phyloP scores from a whole-genome alignment of 2,113 vertebrate species.

The Clupea harengus region DNA sequence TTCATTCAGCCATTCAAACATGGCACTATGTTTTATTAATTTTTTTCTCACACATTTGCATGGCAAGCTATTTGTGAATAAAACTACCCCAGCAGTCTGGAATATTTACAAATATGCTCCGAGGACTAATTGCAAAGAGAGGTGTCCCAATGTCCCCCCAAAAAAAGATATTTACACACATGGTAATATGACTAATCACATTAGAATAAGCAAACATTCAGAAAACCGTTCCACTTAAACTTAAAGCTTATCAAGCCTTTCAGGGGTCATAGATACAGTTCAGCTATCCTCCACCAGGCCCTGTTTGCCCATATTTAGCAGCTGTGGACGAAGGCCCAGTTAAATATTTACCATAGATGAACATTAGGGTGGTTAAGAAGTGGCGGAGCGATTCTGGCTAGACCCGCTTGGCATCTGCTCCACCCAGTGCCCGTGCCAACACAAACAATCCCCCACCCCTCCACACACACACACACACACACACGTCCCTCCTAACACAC shows the following conservation, averaged over 20 bases:
- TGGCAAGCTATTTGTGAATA: background rate
- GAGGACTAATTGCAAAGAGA: background rate
- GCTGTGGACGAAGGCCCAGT: conserved; percentile 35
- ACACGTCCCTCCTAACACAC: background rate
- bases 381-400: background rate
- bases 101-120: conserved; percentile 1
- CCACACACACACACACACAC: background rate
- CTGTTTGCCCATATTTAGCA: conserved; percentile 2
- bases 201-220: background rate
- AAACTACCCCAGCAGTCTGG: background rate
- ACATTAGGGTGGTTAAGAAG: conserved; percentile 23
- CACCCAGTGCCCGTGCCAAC: background rate
- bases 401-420: background rate
- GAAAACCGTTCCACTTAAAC: background rate
- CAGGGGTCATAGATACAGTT: background rate
- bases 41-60: conserved; percentile 3
- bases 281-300: background rate
- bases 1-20: background rate
- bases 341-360: conserved; percentile 46
- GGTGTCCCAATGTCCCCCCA: background rate
- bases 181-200: background rate
- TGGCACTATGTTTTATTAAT: background rate
- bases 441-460: background rate
- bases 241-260: background rate
- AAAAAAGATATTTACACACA: background rate